These are phyloP conservation scores for Ooceraea biroi DNA, from an alignment of 1,140 invertebrate species.

Conservation along the genomic window DNA sequence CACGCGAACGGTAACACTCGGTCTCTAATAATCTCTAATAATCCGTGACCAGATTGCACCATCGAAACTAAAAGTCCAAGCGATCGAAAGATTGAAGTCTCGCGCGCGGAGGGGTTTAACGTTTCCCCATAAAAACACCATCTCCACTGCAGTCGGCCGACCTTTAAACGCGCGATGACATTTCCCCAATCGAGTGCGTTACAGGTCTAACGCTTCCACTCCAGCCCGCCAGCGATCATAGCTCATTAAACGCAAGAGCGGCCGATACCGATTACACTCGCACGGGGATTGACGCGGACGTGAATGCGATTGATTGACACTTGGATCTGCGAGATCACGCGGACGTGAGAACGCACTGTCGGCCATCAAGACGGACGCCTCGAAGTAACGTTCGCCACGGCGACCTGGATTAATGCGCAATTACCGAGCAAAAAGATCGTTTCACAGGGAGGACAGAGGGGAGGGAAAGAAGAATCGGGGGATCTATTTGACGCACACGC, in stretches of 20 bases:
- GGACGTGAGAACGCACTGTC: slow-evolving; percentile 25
- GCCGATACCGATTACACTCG: slow-evolving; percentile 24
- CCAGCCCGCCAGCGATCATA: slow-evolving; percentile 16
- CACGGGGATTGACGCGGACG: not conserved
- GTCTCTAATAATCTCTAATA: too few species aligned
- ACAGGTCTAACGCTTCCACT: not conserved
- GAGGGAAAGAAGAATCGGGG: not conserved
- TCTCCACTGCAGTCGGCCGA: not conserved
- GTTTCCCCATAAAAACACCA: slow-evolving; percentile 2
- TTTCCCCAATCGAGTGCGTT: not conserved
- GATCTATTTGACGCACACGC: slow-evolving; percentile 28
- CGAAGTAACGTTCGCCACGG: slow-evolving; percentile 17
- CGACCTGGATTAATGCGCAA: slow-evolving; percentile 32
- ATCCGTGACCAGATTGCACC: not conserved
- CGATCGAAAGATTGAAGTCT: not conserved
- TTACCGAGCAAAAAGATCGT: slow-evolving; percentile 31
- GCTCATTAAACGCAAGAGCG: slow-evolving; percentile 24
- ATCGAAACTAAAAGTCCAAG: slow-evolving; percentile 22
- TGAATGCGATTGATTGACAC: slow-evolving; percentile 37
- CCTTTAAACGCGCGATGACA: slow-evolving; percentile 4
- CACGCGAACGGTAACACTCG: slow-evolving; percentile 9
- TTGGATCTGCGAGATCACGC: slow-evolving; percentile 9
- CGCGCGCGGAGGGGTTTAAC: not conserved
- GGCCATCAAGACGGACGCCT: slow-evolving; percentile 7
- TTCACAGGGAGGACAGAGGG: too few species aligned